Conservation (phyloP, 2,888 invertebrate species). For the Polymixis lichenea region DNA sequence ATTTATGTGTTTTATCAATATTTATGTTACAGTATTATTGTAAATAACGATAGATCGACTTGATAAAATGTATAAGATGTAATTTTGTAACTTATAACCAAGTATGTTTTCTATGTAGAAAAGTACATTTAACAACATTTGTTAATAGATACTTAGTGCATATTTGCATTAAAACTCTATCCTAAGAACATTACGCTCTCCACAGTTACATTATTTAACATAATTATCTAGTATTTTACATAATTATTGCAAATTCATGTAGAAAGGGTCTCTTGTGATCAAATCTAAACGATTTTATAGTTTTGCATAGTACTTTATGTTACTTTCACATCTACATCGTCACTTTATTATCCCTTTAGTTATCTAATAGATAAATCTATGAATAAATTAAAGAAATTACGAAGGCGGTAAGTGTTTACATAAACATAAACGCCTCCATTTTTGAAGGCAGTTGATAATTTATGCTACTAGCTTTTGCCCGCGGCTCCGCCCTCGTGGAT, state of each 20-base stretch:
- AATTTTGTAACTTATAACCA: slow-evolving; percentile 4
- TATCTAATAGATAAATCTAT: slow-evolving; percentile 47
- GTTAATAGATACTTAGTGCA: slow-evolving; percentile 50
- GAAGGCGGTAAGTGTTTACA: slow-evolving; percentile 29
- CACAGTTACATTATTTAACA: slow-evolving; percentile 66
- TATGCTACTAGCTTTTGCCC: too few relatives aligned
- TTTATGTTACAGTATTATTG: not conserved
- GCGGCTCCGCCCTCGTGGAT: too few relatives aligned
- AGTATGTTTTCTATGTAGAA: not conserved
- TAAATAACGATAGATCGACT: not conserved
- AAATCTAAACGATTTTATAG: slow-evolving; percentile 71
- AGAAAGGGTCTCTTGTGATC: slow-evolving; percentile 73
- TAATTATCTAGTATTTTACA: slow-evolving; percentile 74
- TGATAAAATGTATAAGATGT: not conserved
- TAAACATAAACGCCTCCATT: slow-evolving; percentile 8
- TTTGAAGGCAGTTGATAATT: not conserved
- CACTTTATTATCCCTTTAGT: slow-evolving; percentile 52
- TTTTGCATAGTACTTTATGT: slow-evolving; percentile 64
- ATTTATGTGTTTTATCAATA: not conserved
- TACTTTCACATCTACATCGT: slow-evolving; percentile 70
- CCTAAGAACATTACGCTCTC: slow-evolving; percentile 43
- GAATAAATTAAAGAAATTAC: slow-evolving; percentile 38
- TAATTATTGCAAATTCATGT: slow-evolving; percentile 80
- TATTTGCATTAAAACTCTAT: slow-evolving; percentile 59
- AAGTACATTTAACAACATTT: slow-evolving; percentile 19